These are phyloP conservation scores for Ptilorrhoa leucosticta DNA, from an alignment of 2,113 vertebrate genomes.

Conservation along the genomic window DNA sequence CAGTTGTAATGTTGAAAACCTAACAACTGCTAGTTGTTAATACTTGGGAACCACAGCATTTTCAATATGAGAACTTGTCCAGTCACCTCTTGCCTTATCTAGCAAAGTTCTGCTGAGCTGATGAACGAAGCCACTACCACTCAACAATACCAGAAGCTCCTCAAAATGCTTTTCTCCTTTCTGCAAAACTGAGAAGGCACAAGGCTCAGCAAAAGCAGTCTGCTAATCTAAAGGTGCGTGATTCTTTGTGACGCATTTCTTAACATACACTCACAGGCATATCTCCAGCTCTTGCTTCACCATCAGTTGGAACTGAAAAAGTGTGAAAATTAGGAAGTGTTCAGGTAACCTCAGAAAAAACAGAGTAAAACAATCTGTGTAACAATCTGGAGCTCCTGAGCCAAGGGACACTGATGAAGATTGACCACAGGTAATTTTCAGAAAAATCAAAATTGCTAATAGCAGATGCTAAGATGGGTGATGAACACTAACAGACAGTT, in stretches of 20 bases:
- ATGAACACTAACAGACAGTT: not conserved
- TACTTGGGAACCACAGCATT: not conserved
- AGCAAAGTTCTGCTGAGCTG: not conserved
- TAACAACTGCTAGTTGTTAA: not conserved
- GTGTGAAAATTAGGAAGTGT: not conserved
- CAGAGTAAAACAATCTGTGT: not conserved
- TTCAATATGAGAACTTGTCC: not conserved
- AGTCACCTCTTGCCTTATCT: not conserved
- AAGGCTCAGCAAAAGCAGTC: not conserved
- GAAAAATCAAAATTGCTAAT: not conserved
- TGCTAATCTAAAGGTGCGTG: not conserved
- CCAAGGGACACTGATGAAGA: not conserved
- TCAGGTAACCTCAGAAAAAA: not conserved
- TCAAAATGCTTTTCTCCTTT: not conserved
- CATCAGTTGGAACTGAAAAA: not conserved
- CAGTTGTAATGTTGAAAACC: rapidly evolving
- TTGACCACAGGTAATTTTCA: not conserved
- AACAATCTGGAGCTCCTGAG: not conserved
- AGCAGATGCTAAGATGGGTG: not conserved
- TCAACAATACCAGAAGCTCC: not conserved
- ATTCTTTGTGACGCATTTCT: not conserved
- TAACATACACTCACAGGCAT: not conserved
- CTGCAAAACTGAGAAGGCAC: not conserved
- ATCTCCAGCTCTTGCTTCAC: not conserved
- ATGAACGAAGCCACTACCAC: not conserved